Evolutionary conservation across 1,140 invertebrate species (phyloP).

Genomic region (Pogonomyrmex barbatus): DNA sequence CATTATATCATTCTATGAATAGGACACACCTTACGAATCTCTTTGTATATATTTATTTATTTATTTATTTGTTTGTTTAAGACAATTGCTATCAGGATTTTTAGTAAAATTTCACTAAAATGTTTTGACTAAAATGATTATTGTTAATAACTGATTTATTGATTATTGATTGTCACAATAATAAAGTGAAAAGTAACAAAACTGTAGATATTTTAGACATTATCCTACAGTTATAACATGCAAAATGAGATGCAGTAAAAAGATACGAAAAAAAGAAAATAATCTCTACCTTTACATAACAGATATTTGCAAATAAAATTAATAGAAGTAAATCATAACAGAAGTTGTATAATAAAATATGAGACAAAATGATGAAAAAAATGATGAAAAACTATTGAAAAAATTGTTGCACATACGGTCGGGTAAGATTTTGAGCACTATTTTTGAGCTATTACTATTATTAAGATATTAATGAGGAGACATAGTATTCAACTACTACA

Average conservation of each 20-base stretch:
- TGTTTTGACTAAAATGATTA: neutral
- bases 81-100: neutral
- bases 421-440: too few species aligned
- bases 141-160: neutral
- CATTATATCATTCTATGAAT: neutral
- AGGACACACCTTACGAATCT: neutral
- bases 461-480: too few species aligned
- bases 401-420: too few species aligned
- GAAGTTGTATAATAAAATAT: neutral
- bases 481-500: too few species aligned
- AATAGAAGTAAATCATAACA: neutral
- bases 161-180: neutral
- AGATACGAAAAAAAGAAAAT: neutral
- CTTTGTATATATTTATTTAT: neutral
- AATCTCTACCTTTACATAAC: neutral
- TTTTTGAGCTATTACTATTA: too few species aligned
- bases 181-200: neutral
- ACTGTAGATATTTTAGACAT: neutral
- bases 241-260: neutral
- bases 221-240: neutral
- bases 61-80: neutral
- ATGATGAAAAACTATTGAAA: too few species aligned
- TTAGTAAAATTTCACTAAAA: neutral
- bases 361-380: neutral
- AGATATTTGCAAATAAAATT: neutral